phyloP scores from a whole-genome alignment of 2,888 invertebrate genomes.

The Temnothorax ravouxi region DNA sequence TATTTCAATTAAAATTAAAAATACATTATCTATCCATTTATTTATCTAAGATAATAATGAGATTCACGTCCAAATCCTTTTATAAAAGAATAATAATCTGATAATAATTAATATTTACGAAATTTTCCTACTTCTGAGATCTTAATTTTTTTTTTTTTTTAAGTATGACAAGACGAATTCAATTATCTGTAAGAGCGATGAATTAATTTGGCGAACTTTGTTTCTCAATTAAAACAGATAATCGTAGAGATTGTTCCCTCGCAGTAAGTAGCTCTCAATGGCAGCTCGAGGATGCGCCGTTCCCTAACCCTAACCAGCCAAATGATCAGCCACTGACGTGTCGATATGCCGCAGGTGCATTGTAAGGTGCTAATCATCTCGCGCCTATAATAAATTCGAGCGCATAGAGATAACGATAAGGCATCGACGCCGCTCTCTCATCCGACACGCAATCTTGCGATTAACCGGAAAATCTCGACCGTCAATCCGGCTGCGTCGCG shows the following conservation, averaged over 20 bases:
- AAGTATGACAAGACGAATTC: neutral
- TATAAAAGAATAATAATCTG: neutral
- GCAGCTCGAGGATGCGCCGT: slow-evolving; percentile 54
- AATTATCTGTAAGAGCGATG: slow-evolving; percentile 8
- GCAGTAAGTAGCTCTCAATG: slow-evolving; percentile 39
- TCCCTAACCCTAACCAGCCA: slow-evolving; percentile 34
- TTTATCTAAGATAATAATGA: neutral
- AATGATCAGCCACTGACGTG: slow-evolving; percentile 46
- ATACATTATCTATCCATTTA: neutral
- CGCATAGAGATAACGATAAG: slow-evolving; percentile 62
- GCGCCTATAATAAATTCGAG: slow-evolving; percentile 57
- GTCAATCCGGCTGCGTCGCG: neutral
- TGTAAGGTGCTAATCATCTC: slow-evolving; percentile 54
- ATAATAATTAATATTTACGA: neutral
- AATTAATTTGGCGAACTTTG: slow-evolving; percentile 7
- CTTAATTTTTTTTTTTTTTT: neutral
- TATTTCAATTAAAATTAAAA: neutral
- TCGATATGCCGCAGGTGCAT: slow-evolving; percentile 8
- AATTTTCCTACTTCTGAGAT: neutral
- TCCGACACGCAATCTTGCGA: slow-evolving; percentile 50
- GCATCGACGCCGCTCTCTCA: slow-evolving; percentile 60
- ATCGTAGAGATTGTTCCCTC: slow-evolving; percentile 11
- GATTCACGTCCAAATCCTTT: neutral
- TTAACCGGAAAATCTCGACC: slow-evolving; percentile 33
- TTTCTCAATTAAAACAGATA: slow-evolving; percentile 34